Percentiles rank a stretch among this genome's conserved stretches.
These are phyloP conservation scores for Graphium colonna DNA, from an alignment of 2,888 invertebrate genomes.

Conservation along the genomic window DNA sequence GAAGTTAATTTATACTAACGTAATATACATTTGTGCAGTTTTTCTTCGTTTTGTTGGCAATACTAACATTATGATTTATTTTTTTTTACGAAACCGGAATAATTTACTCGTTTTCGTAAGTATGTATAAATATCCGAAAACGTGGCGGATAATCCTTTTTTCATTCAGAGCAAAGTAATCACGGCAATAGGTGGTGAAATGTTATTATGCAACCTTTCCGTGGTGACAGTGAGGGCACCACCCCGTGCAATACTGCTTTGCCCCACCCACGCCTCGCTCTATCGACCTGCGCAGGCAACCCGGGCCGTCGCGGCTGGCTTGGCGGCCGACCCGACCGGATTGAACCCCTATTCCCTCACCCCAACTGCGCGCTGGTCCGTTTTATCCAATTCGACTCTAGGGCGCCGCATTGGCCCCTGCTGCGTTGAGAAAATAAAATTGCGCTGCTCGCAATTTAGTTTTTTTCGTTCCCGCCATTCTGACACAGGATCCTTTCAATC, in stretches of 20 bases:
- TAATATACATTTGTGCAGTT: too few relatives aligned
- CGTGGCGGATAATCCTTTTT: too few relatives aligned
- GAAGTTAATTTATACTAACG: too few relatives aligned
- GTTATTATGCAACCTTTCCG: conserved; percentile 46
- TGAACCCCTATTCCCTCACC: conserved; percentile 46
- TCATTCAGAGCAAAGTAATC: too few relatives aligned
- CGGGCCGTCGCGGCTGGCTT: conserved; percentile 50
- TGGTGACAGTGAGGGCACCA: conserved; percentile 74
- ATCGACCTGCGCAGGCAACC: conserved; percentile 75
- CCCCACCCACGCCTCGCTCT: conserved; percentile 69
- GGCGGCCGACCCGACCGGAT: conserved; percentile 50
- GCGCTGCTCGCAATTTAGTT: conserved; percentile 30
- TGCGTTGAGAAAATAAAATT: conserved; percentile 36
- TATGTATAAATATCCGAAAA: too few relatives aligned
- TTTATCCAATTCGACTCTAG: conserved; percentile 43
- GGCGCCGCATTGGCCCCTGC: conserved; percentile 34
- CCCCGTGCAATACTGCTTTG: conserved; percentile 60
- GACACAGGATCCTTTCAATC: not conserved
- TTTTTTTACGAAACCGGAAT: too few relatives aligned
- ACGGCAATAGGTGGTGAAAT: conserved; percentile 32
- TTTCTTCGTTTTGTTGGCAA: too few relatives aligned
- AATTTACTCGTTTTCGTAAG: too few relatives aligned
- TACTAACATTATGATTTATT: too few relatives aligned
- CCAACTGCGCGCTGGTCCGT: conserved; percentile 33
- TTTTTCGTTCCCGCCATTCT: conserved; percentile 9